Base-by-base conservation (phyloP, 2,888 invertebrate species). In the Sesia bembeciformis region DNA sequence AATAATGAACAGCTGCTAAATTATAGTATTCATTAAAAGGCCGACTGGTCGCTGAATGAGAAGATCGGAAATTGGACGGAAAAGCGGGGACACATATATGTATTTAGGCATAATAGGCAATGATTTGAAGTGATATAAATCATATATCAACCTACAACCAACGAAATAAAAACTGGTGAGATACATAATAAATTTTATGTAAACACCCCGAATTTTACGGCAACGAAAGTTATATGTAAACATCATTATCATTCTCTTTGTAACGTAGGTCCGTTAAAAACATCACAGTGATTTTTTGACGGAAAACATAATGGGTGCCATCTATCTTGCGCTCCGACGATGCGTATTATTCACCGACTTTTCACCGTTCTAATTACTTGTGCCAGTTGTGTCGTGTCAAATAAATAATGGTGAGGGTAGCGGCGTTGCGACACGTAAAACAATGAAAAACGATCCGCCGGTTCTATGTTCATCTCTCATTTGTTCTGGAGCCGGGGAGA, bases 371-470 rank as follows among this genome's bases (percentile, higher is more conserved):
- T 67, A 68, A 69, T 68, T 67, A 63, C 62, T 60, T 61, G 58
- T 57, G 59, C 51, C 57, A 57, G 64, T 59, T 57, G 59, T 62
- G 58, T 52, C 52, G 39, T 40, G 51, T 8, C 52, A 50, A 54
- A 58, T 58, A 58, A 56, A 53, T 58, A 58, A 58, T 58, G 58
- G 54, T 39, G 23, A 52, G 54, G 53, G 50, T 38, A 8, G 39
- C 50, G 39, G 38, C 38, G 59, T 62, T 59, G 62, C 66, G 66
- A 67, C 68, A 64, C 64, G 67, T 70, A 57, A 74, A 78, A 78
- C 76, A 79, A 81, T 78, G 76, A 77, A 76, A 79, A 78, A 77
- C 72, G 72, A 70, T 71, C 68, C 63, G 66, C 61, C 63, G 64
- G 67, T 68, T 68, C 68, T 67, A 66, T 74, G 78, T 76, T 72